phyloP scores from a whole-genome alignment of 1,140 invertebrate genomes.

The Diprion similis region DNA sequence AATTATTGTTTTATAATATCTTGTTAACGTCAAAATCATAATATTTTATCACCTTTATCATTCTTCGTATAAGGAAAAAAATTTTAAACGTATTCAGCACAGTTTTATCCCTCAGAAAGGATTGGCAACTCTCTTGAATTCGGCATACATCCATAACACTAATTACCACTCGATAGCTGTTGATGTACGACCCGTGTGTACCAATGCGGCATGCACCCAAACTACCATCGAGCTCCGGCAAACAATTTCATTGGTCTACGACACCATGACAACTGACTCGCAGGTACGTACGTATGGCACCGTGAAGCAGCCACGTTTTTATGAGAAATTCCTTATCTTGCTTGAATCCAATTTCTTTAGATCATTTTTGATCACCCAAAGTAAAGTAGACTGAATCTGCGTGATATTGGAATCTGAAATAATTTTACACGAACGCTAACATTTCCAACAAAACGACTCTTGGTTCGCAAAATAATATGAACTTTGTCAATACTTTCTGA shows the following conservation, averaged over 20 bases:
- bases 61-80: not conserved
- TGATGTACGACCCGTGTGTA: slow-evolving; percentile 83
- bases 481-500: slow-evolving; percentile 20
- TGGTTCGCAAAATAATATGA: slow-evolving; percentile 3
- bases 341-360: no score
- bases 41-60: slow-evolving; percentile 1
- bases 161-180: slow-evolving; percentile 92
- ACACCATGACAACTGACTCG: slow-evolving; percentile 62
- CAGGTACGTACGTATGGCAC: slow-evolving; percentile 36
- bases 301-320: no score
- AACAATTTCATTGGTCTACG: slow-evolving; percentile 86
- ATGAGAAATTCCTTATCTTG: no score
- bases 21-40: slow-evolving; percentile 12
- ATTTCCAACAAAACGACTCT: not conserved
- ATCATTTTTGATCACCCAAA: no score
- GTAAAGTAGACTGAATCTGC: no score
- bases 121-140: slow-evolving; percentile 86
- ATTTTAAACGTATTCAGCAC: not conserved
- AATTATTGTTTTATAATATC: not conserved
- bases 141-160: slow-evolving; percentile 89
- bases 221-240: slow-evolving; percentile 80
- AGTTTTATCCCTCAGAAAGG: slow-evolving; percentile 68
- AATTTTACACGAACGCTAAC: no score
- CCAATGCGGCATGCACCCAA: slow-evolving; percentile 68
- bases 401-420: no score